These are phyloP conservation scores for Aptenodytes patagonicus DNA, from an alignment of 2,113 vertebrate species.

Conservation along the genomic window DNA sequence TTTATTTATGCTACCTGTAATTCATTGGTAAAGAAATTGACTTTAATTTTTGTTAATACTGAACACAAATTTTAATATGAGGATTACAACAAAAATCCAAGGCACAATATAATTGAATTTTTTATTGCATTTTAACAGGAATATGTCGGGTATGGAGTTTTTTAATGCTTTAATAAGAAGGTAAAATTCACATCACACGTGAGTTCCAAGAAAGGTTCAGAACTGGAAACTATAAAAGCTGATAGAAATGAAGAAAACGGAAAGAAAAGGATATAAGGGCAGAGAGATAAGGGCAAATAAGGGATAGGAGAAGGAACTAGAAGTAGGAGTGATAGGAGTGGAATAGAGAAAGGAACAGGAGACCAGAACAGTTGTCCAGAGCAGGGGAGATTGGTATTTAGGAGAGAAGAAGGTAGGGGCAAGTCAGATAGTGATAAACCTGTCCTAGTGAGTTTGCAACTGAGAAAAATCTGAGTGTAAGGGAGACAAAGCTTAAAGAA, in stretches of 20 bases:
- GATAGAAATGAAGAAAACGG: not conserved
- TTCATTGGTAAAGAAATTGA: slow-evolving; percentile 63
- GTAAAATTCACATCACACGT: slow-evolving; percentile 20
- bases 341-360: not conserved
- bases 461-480: not conserved
- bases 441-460: not conserved
- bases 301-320: not conserved
- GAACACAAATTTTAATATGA: slow-evolving; percentile 64
- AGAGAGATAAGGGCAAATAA: not conserved
- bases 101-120: slow-evolving; percentile 52
- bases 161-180: slow-evolving; percentile 25
- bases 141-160: not conserved
- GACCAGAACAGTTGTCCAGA: not conserved
- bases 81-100: slow-evolving; percentile 57
- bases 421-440: not conserved
- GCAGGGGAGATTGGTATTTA: not conserved
- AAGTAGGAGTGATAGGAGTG: not conserved
- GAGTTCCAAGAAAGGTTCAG: not conserved
- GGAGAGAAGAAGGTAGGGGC: not conserved
- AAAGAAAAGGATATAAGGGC: not conserved
- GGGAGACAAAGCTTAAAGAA: not conserved
- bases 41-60: slow-evolving; percentile 68
- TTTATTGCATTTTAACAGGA: slow-evolving; percentile 64
- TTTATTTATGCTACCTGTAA: slow-evolving; percentile 64
- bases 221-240: not conserved